Conservation (phyloP, 1,140 invertebrate genomes). For the Macrotrachela quadricornifera region DNA sequence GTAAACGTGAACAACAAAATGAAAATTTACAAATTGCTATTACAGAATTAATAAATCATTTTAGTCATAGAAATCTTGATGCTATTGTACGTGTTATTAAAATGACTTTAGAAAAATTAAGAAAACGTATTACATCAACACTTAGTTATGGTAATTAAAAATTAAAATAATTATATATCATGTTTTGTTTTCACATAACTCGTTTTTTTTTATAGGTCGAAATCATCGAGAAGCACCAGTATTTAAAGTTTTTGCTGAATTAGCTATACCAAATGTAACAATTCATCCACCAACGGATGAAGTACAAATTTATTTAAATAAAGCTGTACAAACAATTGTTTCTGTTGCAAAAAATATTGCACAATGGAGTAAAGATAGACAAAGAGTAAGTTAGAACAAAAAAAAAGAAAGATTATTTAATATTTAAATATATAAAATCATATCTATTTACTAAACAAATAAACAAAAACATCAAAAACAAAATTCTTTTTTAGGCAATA, state of each 20-base stretch:
- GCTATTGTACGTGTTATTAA: slow-evolving; percentile 62
- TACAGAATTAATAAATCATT: slow-evolving; percentile 23
- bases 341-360: slow-evolving; percentile 65
- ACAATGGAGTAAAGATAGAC: slow-evolving; percentile 50
- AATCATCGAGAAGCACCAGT: slow-evolving; percentile 15
- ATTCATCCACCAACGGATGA: slow-evolving; percentile 70
- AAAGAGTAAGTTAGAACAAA: too few species aligned
- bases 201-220: too few species aligned
- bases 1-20: neutral
- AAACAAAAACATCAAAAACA: too few species aligned
- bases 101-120: slow-evolving; percentile 51
- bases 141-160: too few species aligned
- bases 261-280: slow-evolving; percentile 63
- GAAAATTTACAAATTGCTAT: slow-evolving; percentile 11
- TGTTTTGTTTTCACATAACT: too few species aligned
- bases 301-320: slow-evolving; percentile 63
- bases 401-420: too few species aligned
- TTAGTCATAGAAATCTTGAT: slow-evolving; percentile 41
- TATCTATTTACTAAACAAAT: too few species aligned
- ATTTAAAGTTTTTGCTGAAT: slow-evolving; percentile 40
- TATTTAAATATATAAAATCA: too few species aligned
- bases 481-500: too few species aligned
- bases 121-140: slow-evolving; percentile 26
- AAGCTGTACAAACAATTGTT: slow-evolving; percentile 58
- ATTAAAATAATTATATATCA: too few species aligned